Evolutionary conservation across 30 jellyfish, hydroid and myxozoan genomes (phyloP), one percentile per base, ranked within the genome.

Genomic region (Aurelia aurita complex sp. Pacific): DNA sequence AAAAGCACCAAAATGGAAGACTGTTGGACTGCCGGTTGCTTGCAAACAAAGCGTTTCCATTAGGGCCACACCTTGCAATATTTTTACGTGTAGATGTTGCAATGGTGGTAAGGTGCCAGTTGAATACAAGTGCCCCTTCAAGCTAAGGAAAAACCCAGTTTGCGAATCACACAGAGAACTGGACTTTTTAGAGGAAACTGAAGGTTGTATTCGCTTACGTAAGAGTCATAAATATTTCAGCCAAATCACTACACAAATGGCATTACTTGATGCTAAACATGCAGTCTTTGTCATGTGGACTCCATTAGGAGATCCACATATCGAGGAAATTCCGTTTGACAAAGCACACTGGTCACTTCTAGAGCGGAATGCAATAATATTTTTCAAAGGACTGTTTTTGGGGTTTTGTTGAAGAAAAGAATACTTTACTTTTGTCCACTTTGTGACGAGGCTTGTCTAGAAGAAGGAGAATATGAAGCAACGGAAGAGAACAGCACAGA

Each of bases 21-120:
- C 43, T 38, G 15, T 43, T 34, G 74, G 17, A 40, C 38, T 17
- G 77, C 54, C 88, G 92, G 17, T 54, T 85, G 71, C 64, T 33
- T 53, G 52, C 74, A 3, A 14, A 2, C 38, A 63, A 70, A 73
- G 53, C 53, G 17, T 11, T n/a, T 23, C 79, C 94, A 33, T 85
- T 73, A 90, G 43, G 33, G 94, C 94, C 33, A 17, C 89, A 53
- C 94, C 94, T 19, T 85, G 74, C 61, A 70, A 84, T 17, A 73
- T 85, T 54, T 17, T 75, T 54, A 12, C 15, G 3, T 85, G 94
- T 63, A 85, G 72, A 57, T 85, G 94, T 66, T 23, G 29, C 29
- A 23, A 23, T 23, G 83, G 64, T 85, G 67, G 61, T 2, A 74
- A 62, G 52, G 14, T 59, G 17, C 53, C 59, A 23, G n/a, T 85